A percentile compares a stretch with the other conserved stretches of the same genome.
These are phyloP conservation scores for Tetramorium alpestre DNA, from an alignment of 1,140 invertebrate genomes.

Conservation along the genomic window DNA sequence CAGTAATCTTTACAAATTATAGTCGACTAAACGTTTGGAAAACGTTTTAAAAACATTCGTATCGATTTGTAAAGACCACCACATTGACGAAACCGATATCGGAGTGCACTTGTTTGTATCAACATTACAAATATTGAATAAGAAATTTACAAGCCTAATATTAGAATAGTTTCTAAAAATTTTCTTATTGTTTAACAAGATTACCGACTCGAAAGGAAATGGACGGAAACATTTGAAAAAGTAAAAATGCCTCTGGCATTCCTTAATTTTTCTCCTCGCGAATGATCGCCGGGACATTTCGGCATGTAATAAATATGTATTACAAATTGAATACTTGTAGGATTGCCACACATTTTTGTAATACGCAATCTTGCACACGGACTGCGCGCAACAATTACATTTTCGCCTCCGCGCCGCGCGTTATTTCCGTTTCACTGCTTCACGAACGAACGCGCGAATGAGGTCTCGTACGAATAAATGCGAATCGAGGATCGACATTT, in stretches of 20 bases:
- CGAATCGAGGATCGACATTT: neutral
- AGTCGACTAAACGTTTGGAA: neutral
- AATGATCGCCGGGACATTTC: neutral
- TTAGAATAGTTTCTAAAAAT: neutral
- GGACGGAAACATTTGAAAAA: neutral
- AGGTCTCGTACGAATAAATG: neutral
- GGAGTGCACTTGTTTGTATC: neutral
- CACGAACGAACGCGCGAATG: neutral
- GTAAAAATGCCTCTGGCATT: neutral
- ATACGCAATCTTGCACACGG: neutral
- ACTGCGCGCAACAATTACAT: neutral
- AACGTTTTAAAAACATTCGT: neutral
- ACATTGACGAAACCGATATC: neutral
- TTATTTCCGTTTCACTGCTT: neutral
- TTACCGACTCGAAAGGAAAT: too few relatives aligned
- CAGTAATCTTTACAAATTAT: neutral
- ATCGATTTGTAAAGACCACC: neutral
- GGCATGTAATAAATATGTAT: neutral
- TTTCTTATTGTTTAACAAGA: neutral
- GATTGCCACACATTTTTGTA: neutral
- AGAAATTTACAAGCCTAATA: neutral
- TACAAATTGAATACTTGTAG: conserved; percentile 1
- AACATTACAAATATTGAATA: neutral
- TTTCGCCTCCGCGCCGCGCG: neutral
- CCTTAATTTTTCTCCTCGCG: neutral